Evolutionary conservation across 2,113 vertebrate species (phyloP), one percentile per base, ranked within the genome.

Genomic region (Microcebus tavaratra): DNA sequence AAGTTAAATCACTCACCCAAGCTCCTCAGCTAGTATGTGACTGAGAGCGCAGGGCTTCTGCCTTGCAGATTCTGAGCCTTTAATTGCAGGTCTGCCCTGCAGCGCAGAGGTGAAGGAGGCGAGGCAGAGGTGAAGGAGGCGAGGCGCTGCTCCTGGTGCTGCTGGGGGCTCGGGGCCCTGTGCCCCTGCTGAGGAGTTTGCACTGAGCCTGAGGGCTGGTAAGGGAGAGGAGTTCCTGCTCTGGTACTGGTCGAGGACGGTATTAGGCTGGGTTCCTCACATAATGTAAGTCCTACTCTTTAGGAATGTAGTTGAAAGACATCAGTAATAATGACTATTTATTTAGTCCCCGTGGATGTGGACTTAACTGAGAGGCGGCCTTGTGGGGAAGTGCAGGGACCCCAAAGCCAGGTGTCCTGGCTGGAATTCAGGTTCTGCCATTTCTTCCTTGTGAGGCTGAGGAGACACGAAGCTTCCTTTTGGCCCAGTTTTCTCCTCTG

Each of bases 321-420:
- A 17, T 4, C n/a, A 29, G 27, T 53, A 53, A 12, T 57, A n/a
- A 45, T 1, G 3, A 42, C 48, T 65, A 0, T 4, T 39, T 10
- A 15, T 15, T 70, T 86, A 53, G 14, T 55, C 1, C 25, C 83
- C 65, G 1, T 1, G n/a, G 18, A 10, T 17, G 0, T 59, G 67
- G 31, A 7, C 34, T 75, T 61, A 48, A 45, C 23, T 3, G 12
- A 45, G 31, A 29, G 21, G 53, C 0, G 1, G 31, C 1, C 0
- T 3, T 1, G 25, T 21, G 50, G 72, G 31, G 36, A 27, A 23
- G 79, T 9, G 14, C 0, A 0, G 4, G 23, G 42, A 17, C 65
- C 23, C 10, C 0, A 0, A n/a, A 29, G 36, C 68, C 45, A 31
- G 53, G 8, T 17, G 1, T 42, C 34, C 12, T 0, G 4, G 36